These are phyloP conservation scores for Erebia aethiops DNA, from an alignment of 2,888 invertebrate species.

Conservation along the genomic window DNA sequence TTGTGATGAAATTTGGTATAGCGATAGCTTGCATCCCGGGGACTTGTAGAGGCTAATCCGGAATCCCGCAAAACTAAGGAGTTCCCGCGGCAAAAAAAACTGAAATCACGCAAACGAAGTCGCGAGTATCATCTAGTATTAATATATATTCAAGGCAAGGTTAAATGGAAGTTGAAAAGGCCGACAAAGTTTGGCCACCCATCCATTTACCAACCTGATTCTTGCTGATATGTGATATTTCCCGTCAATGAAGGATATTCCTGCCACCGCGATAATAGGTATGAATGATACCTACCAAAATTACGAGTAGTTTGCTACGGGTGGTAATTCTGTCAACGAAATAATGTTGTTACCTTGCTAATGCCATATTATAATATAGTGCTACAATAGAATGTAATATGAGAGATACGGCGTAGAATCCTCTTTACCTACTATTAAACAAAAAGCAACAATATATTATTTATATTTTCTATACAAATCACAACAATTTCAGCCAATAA, in stretches of 20 bases:
- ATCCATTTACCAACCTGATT: neutral
- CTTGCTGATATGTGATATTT: constrained; percentile 7
- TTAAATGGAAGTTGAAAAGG: too few relatives aligned
- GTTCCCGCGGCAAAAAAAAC: too few relatives aligned
- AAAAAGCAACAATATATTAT: neutral
- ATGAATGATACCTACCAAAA: too few relatives aligned
- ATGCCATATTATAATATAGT: neutral
- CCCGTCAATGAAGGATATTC: neutral
- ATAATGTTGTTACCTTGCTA: neutral
- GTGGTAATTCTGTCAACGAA: constrained; percentile 9
- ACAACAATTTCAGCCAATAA: too few relatives aligned
- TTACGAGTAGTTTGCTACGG: neutral
- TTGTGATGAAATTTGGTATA: too few relatives aligned
- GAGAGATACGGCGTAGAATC: neutral
- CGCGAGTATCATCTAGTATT: too few relatives aligned
- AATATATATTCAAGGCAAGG: too few relatives aligned
- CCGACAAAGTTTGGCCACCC: neutral
- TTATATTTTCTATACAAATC: neutral
- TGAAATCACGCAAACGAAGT: too few relatives aligned
- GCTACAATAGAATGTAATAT: constrained; percentile 1
- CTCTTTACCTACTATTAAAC: neutral
- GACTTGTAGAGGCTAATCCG: too few relatives aligned
- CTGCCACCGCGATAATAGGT: neutral
- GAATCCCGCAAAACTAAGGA: too few relatives aligned
- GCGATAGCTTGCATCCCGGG: too few relatives aligned